Percentiles rank a stretch among this genome's conserved stretches.
Evolutionary conservation across 2,888 invertebrate species (phyloP).

Genomic region (Rhingia campestris): DNA sequence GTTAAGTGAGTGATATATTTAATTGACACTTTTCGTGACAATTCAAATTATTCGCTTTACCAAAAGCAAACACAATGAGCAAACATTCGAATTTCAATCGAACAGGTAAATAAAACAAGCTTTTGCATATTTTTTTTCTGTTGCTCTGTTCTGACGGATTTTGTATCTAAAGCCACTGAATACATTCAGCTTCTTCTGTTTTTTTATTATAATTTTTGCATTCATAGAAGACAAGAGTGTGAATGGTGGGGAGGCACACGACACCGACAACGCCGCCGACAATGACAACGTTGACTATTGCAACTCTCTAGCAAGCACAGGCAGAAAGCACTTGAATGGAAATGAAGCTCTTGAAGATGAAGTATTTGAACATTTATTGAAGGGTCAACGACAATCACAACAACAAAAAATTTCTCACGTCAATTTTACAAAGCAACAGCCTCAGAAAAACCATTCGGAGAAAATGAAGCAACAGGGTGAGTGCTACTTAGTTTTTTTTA

Average conservation of each 20-base stretch:
- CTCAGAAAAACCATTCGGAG: neutral
- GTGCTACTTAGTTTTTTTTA: conserved; percentile 22
- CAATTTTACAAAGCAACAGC: conserved; percentile 35
- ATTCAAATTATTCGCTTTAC: neutral
- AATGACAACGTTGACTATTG: conserved; percentile 23
- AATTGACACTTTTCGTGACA: conserved; percentile 32
- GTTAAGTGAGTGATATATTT: conserved; percentile 35
- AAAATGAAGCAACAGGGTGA: conserved; percentile 48
- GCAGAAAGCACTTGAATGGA: conserved; percentile 55
- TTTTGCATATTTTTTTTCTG: conserved; percentile 40
- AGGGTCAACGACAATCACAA: conserved; percentile 45
- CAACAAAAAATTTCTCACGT: conserved; percentile 31
- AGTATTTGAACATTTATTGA: conserved; percentile 56
- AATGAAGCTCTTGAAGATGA: conserved; percentile 62
- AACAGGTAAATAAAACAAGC: conserved; percentile 53
- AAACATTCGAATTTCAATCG: conserved; percentile 56
- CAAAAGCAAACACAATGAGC: conserved; percentile 27
- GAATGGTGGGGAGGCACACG: neutral
- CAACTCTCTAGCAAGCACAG: conserved; percentile 5
- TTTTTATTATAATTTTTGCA: conserved; percentile 57
- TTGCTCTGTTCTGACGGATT: conserved; percentile 27
- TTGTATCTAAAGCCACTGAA: conserved; percentile 3
- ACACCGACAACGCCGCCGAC: neutral
- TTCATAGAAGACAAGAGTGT: conserved; percentile 14
- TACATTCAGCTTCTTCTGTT: conserved; percentile 31